Evolutionary conservation across 2,113 vertebrate genomes (phyloP), one percentile per base, ranked within the genome.

Genomic region (Spermophilus dauricus): DNA sequence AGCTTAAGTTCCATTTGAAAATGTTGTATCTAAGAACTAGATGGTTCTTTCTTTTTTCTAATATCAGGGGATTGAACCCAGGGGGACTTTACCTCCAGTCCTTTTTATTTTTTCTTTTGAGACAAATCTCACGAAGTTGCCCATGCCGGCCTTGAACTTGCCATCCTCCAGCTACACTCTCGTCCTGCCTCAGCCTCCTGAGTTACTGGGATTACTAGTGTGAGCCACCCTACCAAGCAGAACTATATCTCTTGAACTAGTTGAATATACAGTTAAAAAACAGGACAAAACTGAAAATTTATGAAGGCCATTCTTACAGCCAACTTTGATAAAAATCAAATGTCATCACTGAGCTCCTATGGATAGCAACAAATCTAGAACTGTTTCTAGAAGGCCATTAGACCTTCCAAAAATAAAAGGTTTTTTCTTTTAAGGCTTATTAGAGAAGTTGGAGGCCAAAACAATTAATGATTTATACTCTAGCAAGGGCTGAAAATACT

Each of bases 311-410:
- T 81, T 91, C n/a, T 86, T 95, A 75, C 17, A 81, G 37, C 17
- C 72, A 75, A 48, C 18, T 91, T 70, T 17, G n/a, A 72, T 87
- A 86, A 90, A 84, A 87, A 83, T 73, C 69, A 87, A 63, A 96
- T 87, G 22, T 75, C 75, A 80, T 11, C 24, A 56, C n/a, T 24
- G 56, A 95, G 20, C 39, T 63, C n/a, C 34, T 39, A 4, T 80
- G 65, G n/a, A 75, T 92, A 37, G 32, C 89, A 34, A n/a, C 28
- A n/a, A 4, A 63, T 51, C 42, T 61, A 20, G 81, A 34, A 12
- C 37, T n/a, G 0, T 48, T 87, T 26, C 26, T 90, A n/a, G 24
- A 88, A 45, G 58, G 17, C 14, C 26, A 30, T 30, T 69, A 48
- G 17, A 5, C n/a, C n/a, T 24, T 93, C 69, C 16, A 72, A 80